Percentiles rank a stretch among this genome's conserved stretches.
Evolutionary conservation across 2,797 vertebrate genomes (phyloP).

Genomic region (Chromobotia macracanthus): DNA sequence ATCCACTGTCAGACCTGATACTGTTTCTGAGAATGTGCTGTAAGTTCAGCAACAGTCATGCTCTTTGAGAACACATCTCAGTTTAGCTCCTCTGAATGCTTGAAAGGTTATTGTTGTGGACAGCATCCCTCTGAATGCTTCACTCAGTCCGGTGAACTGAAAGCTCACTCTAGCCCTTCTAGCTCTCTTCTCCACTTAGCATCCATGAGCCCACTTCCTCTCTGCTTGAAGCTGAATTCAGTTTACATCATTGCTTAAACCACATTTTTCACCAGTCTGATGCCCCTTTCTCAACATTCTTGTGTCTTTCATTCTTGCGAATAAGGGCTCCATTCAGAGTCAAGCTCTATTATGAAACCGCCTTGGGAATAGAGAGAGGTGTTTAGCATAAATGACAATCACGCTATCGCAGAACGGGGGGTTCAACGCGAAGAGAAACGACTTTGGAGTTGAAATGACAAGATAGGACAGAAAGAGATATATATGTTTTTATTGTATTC

Average conservation of each 20-base stretch:
- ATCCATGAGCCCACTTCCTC: conserved; percentile 31
- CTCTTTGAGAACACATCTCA: conserved; percentile 46
- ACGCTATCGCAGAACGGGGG: conserved; percentile 32
- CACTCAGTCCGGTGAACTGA: conserved; percentile 46
- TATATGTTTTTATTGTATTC: conserved; percentile 20
- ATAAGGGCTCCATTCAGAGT: conserved; percentile 56
- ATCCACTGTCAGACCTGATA: background rate
- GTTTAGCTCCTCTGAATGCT: conserved; percentile 38
- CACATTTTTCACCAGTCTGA: conserved; percentile 54
- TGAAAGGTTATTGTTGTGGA: conserved; percentile 52
- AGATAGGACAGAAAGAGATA: conserved; percentile 15
- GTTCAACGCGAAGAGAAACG: background rate
- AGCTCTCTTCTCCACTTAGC: conserved; percentile 40
- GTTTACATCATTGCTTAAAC: conserved; percentile 48
- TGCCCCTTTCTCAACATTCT: conserved; percentile 52
- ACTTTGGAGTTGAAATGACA: conserved; percentile 26
- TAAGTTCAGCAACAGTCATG: conserved; percentile 6
- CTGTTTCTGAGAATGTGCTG: background rate
- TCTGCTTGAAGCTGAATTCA: conserved; percentile 47
- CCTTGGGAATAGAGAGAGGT: conserved; percentile 59
- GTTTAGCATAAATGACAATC: conserved; percentile 63
- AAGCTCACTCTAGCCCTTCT: conserved; percentile 33
- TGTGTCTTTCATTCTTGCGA: conserved; percentile 47
- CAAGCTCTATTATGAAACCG: conserved; percentile 56
- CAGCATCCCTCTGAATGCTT: conserved; percentile 39